These are phyloP conservation scores for Pterocles orientalis DNA, from an alignment of 2,113 vertebrate genomes.

Conservation along the genomic window DNA sequence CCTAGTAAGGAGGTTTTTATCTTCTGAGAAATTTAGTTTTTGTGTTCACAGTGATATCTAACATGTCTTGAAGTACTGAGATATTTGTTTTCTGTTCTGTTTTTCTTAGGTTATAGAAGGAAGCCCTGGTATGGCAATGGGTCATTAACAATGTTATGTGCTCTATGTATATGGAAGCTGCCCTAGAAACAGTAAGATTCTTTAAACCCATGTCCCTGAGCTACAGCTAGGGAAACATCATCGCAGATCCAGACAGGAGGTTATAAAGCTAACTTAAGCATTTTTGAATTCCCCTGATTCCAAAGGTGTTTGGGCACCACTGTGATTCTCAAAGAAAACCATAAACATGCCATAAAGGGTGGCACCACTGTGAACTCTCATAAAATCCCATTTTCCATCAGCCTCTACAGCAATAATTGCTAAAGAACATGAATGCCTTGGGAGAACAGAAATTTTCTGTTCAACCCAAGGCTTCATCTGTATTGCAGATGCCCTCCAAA, in stretches of 20 bases:
- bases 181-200: background rate
- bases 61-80: background rate
- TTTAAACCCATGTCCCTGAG: background rate
- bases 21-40: background rate
- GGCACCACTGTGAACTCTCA: fast-evolving
- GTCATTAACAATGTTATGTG: background rate
- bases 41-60: background rate
- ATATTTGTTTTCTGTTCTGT: background rate
- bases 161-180: background rate
- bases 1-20: background rate
- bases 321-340: background rate
- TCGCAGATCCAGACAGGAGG: background rate
- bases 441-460: background rate
- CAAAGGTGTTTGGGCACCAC: background rate
- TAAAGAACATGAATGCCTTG: background rate
- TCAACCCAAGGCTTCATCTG: background rate
- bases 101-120: background rate
- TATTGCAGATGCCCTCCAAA: background rate
- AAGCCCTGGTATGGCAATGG: background rate
- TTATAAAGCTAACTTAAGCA: background rate
- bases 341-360: background rate
- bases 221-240: background rate
- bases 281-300: background rate
- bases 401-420: background rate
- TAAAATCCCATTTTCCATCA: background rate